Percentiles rank a stretch among this genome's conserved stretches.
phyloP scores from a whole-genome alignment of 2,113 vertebrate species.

The Vanacampus margaritifer region DNA sequence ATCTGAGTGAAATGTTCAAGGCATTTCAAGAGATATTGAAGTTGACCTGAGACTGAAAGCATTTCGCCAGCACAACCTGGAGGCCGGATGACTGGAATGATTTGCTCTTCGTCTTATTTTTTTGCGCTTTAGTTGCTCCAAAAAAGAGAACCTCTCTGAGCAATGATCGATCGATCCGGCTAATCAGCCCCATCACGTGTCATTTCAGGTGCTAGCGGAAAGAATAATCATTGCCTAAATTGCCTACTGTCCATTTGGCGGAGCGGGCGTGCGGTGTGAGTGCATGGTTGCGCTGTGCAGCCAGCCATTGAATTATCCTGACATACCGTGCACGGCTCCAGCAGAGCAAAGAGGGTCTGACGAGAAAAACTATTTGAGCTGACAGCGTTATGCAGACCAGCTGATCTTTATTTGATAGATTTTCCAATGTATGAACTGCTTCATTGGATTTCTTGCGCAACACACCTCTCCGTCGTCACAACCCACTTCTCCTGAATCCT shows the following conservation, averaged over 20 bases:
- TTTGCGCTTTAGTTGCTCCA: conserved; percentile 27
- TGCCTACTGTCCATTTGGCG: conserved; percentile 44
- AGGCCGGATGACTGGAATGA: conserved; percentile 67
- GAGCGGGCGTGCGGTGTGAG: conserved; percentile 21
- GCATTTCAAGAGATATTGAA: conserved; percentile 46
- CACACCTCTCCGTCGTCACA: conserved; percentile 27
- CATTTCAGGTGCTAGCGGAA: conserved; percentile 65
- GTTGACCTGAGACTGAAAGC: conserved; percentile 50
- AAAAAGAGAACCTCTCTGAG: conserved; percentile 49
- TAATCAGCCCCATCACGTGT: conserved; percentile 58
- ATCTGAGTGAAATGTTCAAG: conserved; percentile 52
- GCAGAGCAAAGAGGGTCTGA: conserved; percentile 43
- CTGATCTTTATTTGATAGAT: conserved; percentile 72
- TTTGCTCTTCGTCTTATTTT: conserved; percentile 53
- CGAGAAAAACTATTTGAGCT: conserved; percentile 50
- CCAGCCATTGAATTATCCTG: conserved; percentile 46
- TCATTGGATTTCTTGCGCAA: conserved; percentile 55
- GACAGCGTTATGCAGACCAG: conserved; percentile 47
- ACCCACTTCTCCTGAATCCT: conserved; percentile 51
- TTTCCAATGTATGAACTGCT: conserved; percentile 57
- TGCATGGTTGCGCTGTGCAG: conserved; percentile 42
- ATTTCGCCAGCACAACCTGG: conserved; percentile 56
- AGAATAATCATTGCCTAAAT: conserved; percentile 62
- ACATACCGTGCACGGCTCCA: conserved; percentile 47
- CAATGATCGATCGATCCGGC: conserved; percentile 61